These are phyloP conservation scores for Prolemur simus DNA, from an alignment of 2,113 vertebrate genomes.

Conservation along the genomic window DNA sequence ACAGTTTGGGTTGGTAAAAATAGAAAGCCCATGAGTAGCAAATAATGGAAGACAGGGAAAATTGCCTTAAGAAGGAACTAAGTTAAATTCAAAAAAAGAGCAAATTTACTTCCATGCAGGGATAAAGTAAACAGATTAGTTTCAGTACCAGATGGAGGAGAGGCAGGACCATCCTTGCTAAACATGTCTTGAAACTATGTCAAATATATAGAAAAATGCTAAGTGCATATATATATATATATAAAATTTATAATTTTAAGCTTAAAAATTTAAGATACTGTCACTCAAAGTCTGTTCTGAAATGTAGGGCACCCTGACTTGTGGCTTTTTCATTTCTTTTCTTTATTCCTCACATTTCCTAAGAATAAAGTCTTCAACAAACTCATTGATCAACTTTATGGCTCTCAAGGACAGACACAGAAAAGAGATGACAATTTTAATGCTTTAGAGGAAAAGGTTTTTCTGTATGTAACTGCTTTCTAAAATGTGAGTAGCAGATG, in stretches of 20 bases:
- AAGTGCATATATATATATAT: neutral
- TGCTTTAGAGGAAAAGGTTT: neutral
- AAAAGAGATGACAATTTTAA: neutral
- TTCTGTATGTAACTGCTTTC: neutral
- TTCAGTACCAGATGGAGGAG: neutral
- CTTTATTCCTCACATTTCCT: neutral
- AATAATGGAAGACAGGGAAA: neutral
- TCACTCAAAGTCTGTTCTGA: neutral
- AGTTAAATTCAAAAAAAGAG: neutral
- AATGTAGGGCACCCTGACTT: neutral
- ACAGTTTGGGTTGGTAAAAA: neutral
- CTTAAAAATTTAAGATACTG: neutral
- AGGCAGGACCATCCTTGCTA: neutral
- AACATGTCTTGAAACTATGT: neutral
- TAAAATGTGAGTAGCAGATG: constrained; percentile 53
- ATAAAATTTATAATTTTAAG: neutral
- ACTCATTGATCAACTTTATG: neutral
- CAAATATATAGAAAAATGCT: neutral
- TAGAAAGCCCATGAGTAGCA: neutral
- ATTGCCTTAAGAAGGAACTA: neutral
- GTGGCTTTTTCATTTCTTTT: neutral
- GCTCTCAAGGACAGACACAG: constrained; percentile 1
- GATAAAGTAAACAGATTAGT: neutral
- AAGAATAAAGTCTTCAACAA: neutral
- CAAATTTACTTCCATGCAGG: neutral